Percentiles rank a stretch among this genome's conserved stretches.
Evolutionary conservation across 2,888 invertebrate genomes (phyloP).

Genomic region (Pollenia labialis): DNA sequence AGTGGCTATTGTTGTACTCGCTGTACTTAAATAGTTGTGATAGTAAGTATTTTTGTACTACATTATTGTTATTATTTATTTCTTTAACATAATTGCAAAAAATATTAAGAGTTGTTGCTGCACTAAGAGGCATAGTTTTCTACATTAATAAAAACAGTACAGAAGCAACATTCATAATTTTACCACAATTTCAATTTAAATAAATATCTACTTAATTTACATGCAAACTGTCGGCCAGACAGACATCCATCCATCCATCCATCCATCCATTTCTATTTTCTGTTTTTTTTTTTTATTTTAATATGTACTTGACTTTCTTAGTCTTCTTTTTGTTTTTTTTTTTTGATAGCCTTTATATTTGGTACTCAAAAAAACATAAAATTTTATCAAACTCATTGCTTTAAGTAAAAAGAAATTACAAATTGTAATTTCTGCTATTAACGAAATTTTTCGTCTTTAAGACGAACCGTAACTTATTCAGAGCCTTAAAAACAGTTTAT

Average conservation of each 20-base stretch:
- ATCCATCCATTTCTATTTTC: neutral
- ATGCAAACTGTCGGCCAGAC: neutral
- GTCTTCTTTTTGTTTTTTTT: neutral
- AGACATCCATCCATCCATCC: neutral
- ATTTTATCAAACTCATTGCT: neutral
- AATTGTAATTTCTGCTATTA: neutral
- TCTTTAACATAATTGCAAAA: constrained; percentile 2
- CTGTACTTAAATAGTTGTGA: neutral
- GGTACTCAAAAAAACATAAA: constrained; percentile 1
- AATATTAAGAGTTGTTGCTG: neutral
- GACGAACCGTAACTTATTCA: neutral
- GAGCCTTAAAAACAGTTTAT: neutral
- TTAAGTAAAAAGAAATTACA: neutral
- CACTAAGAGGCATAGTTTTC: neutral
- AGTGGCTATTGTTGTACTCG: neutral
- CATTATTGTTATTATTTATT: constrained; percentile 30
- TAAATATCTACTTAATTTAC: too few species aligned
- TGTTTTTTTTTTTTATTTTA: neutral
- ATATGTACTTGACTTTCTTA: neutral
- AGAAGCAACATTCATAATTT: neutral
- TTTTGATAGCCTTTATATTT: too few species aligned
- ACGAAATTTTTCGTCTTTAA: neutral
- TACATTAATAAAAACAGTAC: neutral
- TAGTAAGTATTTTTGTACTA: constrained; percentile 6
- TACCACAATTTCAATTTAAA: too few species aligned